Evolutionary conservation across 1,140 invertebrate genomes (phyloP).

Genomic region (Bombus vancouverensis): DNA sequence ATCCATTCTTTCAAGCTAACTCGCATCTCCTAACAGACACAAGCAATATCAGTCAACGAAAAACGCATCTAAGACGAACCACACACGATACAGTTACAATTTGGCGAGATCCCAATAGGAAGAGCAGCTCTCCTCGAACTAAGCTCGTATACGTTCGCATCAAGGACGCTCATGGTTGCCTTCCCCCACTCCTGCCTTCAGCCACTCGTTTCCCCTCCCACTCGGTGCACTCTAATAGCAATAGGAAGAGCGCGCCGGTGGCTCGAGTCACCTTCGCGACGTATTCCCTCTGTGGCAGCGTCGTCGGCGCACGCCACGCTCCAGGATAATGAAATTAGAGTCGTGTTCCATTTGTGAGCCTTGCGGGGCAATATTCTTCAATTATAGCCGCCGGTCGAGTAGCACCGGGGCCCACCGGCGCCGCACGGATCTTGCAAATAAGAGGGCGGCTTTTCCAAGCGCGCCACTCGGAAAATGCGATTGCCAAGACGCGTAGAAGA

Average conservation of each 20-base stretch:
- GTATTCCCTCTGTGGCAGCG: constrained; percentile 63
- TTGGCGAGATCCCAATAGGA: background rate
- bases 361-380: constrained; percentile 71
- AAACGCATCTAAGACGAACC: background rate
- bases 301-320: constrained; percentile 57
- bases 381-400: constrained; percentile 65
- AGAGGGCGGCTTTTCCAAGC: constrained; percentile 59
- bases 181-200: background rate
- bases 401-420: constrained; percentile 17
- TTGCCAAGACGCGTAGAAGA: constrained; percentile 39
- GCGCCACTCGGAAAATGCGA: constrained; percentile 63
- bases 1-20: too few species aligned
- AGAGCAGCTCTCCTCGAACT: constrained; percentile 22
- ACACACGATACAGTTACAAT: background rate
- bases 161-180: constrained; percentile 9
- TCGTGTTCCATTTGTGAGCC: constrained; percentile 68
- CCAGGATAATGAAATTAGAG: constrained; percentile 71
- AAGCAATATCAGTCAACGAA: background rate
- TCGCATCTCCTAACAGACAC: too few species aligned
- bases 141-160: constrained; percentile 52
- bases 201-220: background rate
- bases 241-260: constrained; percentile 56
- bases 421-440: constrained; percentile 63
- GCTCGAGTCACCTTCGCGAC: constrained; percentile 59
- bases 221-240: constrained; percentile 57